A percentile compares a stretch with the other conserved stretches of the same genome.
Evolutionary conservation across 2,113 vertebrate species (phyloP).

Genomic region (Seriola rivoliana): DNA sequence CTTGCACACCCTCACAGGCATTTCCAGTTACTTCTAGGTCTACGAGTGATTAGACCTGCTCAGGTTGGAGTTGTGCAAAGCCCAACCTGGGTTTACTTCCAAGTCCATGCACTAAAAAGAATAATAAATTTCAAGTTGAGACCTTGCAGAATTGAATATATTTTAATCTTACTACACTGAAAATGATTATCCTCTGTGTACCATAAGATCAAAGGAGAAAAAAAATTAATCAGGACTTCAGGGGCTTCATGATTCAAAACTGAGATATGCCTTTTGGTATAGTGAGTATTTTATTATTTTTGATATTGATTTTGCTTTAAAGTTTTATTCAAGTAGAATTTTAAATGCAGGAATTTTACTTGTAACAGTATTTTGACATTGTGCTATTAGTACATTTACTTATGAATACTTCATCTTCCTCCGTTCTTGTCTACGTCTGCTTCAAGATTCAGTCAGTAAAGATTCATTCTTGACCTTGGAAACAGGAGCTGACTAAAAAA

Average conservation of each 20-base stretch:
- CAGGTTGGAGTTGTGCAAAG: not conserved
- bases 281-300: too few relatives aligned
- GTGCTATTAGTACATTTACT: not conserved
- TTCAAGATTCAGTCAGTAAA: not conserved
- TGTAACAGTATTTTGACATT: not conserved
- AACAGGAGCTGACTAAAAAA: not conserved
- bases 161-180: too few relatives aligned
- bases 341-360: not conserved
- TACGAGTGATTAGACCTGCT: too few relatives aligned
- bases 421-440: not conserved
- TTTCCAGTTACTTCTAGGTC: too few relatives aligned
- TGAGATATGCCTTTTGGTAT: too few relatives aligned
- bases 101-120: not conserved
- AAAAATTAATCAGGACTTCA: too few relatives aligned
- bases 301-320: too few relatives aligned
- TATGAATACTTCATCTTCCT: not conserved
- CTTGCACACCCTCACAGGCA: too few relatives aligned
- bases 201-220: not conserved
- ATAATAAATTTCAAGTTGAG: too few relatives aligned
- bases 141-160: too few relatives aligned
- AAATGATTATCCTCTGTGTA: not conserved
- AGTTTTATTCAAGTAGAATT: not conserved
- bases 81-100: not conserved
- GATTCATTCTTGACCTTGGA: not conserved
- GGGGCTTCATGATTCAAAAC: too few relatives aligned